Evolutionary conservation across 2,888 invertebrate genomes (phyloP).

Genomic region (Norana najaformis): DNA sequence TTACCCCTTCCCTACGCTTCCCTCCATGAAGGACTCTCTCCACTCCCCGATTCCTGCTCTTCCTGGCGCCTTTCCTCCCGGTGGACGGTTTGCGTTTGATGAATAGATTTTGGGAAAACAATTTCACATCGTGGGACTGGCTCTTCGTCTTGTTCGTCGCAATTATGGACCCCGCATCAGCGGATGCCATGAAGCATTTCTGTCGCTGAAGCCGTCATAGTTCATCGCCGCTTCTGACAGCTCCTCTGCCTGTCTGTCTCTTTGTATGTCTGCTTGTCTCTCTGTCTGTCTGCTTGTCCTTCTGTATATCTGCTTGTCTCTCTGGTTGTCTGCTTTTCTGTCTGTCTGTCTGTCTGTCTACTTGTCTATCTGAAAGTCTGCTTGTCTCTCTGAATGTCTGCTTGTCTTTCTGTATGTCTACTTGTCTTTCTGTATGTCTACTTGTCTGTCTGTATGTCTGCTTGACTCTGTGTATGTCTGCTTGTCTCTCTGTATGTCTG

Average conservation of each 20-base stretch:
- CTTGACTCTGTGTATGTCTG: neutral
- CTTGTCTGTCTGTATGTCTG: neutral
- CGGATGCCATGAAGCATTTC: neutral
- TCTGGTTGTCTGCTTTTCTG: neutral
- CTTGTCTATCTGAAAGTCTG: neutral
- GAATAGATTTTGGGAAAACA: neutral
- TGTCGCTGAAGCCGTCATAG: constrained; percentile 13
- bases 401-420: neutral
- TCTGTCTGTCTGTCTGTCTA: too few species aligned
- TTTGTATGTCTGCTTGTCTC: neutral
- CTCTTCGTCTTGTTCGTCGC: neutral
- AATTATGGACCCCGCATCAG: neutral
- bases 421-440: neutral
- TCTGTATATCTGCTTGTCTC: neutral
- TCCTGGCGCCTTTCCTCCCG: neutral
- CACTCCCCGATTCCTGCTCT: too few species aligned
- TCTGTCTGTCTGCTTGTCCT: neutral
- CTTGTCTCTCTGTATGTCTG: neutral
- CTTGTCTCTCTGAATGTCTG: neutral
- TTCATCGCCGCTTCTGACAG: constrained; percentile 1
- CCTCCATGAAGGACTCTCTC: too few species aligned
- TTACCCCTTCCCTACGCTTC: too few species aligned
- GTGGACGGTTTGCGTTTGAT: neutral
- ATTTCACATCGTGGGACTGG: neutral
- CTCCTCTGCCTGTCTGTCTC: neutral